A percentile compares a stretch with the other conserved stretches of the same genome.
phyloP scores from a whole-genome alignment of 2,888 invertebrate species.

The Octodonta nipae region DNA sequence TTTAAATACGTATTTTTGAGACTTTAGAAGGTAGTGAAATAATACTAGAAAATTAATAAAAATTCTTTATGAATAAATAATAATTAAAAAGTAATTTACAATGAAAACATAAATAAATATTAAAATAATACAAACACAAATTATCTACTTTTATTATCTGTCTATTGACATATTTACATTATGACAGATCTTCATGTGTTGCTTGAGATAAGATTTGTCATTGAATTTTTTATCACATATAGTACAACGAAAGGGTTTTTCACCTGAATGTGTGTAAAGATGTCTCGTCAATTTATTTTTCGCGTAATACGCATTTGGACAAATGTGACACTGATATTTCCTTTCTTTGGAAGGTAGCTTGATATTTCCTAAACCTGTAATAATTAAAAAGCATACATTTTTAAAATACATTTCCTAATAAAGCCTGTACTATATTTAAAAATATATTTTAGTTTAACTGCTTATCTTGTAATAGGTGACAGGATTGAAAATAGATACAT shows the following conservation, averaged over 20 bases:
- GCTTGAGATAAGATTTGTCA: constrained; percentile 26
- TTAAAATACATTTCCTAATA: no score
- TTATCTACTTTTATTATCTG: no score
- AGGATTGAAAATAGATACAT: no score
- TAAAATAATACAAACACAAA: not conserved
- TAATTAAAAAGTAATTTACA: not conserved
- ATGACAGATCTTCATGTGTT: constrained; percentile 23
- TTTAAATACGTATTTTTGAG: no score
- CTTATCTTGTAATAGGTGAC: no score
- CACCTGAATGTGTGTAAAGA: constrained; percentile 23
- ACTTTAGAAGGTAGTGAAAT: no score
- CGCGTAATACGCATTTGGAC: constrained; percentile 32
- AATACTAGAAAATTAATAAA: no score
- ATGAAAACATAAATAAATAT: not conserved
- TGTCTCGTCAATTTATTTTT: constrained; percentile 25
- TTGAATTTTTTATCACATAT: constrained; percentile 24
- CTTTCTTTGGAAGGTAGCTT: constrained; percentile 29
- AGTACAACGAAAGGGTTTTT: constrained; percentile 23
- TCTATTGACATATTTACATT: constrained; percentile 10
- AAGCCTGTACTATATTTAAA: no score
- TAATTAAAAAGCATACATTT: no score
- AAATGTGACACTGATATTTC: constrained; percentile 24
- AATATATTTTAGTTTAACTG: no score
- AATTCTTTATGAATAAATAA: no score
- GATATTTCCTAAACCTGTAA: constrained; percentile 25